Base-by-base conservation (phyloP, 2,888 invertebrate species). In the Idaea biselata region DNA sequence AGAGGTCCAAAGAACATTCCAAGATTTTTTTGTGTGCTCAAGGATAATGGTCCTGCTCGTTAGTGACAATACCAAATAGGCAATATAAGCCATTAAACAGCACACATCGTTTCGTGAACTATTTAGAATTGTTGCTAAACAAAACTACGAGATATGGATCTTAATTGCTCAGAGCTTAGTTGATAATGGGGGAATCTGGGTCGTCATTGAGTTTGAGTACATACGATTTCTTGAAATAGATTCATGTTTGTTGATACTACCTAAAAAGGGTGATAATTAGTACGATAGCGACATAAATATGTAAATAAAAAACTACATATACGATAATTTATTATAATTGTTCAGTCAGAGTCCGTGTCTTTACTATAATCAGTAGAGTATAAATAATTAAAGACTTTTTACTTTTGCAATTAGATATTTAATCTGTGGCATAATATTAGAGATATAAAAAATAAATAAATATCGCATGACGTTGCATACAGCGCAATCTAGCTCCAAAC, bases 91-190 rank as follows among this genome's bases (percentile, higher is more conserved):
- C 58, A 58, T 59, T 64, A 62, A 60, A 59, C 58, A 66, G 60
- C 67, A 53, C 60, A 60, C 68, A 67, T 69, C 65, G 63, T 65
- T 59, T 66, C 68, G 63, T 67, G 63, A 60, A 66, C 67, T 68
- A 74, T 71, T 72, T 68, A 72, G 68, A 62, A 62, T 69, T 59
- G 67, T 76, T 75, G 73, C 76, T 67, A 68, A 73, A 80, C 69
- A 68, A 71, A 74, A 78, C 70, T 62, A 61, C 61, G 65, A 68
- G 79, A 80, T 80, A 69, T 17, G 65, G 68, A 80, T 80, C 78
- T 77, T 76, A 75, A 79, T 80, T 76, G 73, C 68, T 61, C 64
- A 62, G 66, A 61, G 61, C 68, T 72, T 69, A 68, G 69, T 68
- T 66, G 68, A 73, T 74, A 68, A 70, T 64, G 63, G 66, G n/a